A percentile compares a stretch with the other conserved stretches of the same genome.
phyloP scores from a whole-genome alignment of 1,140 invertebrate genomes.

The Andrena cerasifolii region DNA sequence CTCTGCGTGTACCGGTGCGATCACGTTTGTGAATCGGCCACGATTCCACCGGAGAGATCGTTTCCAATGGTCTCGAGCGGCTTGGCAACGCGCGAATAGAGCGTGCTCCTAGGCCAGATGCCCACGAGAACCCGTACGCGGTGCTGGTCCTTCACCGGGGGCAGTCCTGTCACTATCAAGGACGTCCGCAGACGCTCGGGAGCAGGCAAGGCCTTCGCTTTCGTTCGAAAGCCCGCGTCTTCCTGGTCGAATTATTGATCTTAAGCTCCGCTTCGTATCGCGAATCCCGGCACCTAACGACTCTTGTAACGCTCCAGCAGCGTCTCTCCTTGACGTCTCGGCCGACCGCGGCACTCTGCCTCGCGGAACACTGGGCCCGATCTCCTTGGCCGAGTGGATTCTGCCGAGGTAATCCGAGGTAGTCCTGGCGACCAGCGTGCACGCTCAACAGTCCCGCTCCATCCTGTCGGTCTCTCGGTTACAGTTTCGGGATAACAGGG shows the following conservation, averaged over 20 bases:
- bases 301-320: slow-evolving; percentile 17
- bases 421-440: too few species aligned
- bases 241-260: slow-evolving; percentile 45
- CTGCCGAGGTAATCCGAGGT: not conserved
- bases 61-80: slow-evolving; percentile 13
- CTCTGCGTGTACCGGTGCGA: too few species aligned
- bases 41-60: not conserved
- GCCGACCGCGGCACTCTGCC: too few species aligned
- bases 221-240: slow-evolving; percentile 40
- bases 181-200: not conserved
- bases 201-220: not conserved
- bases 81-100: slow-evolving; percentile 18
- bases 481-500: too few species aligned
- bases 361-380: too few species aligned
- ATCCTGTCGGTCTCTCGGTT: not conserved
- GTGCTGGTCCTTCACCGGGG: not conserved
- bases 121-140: not conserved
- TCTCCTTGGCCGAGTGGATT: too few species aligned
- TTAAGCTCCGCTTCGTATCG: slow-evolving; percentile 48
- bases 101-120: too few species aligned
- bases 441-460: not conserved
- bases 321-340: not conserved
- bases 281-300: slow-evolving; percentile 39
- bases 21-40: not conserved
- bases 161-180: slow-evolving; percentile 2